These are phyloP conservation scores for Plecotus auritus DNA, from an alignment of 2,113 vertebrate genomes.

Conservation along the genomic window DNA sequence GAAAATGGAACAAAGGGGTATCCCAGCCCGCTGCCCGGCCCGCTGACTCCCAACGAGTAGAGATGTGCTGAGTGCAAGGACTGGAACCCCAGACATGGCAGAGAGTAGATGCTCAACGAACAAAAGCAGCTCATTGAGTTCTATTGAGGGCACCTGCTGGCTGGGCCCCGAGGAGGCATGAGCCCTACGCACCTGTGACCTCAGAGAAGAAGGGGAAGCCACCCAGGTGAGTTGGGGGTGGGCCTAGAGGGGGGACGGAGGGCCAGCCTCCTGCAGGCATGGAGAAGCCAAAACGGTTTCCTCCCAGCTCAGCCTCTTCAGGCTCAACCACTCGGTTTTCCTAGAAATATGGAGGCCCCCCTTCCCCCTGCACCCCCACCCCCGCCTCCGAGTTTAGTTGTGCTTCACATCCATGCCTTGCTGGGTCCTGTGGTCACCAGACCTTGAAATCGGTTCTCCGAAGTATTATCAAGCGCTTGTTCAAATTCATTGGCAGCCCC, in stretches of 20 bases:
- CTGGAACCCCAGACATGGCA: too few species aligned
- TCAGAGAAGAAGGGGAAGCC: too few species aligned
- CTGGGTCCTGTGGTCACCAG: constrained; percentile 50
- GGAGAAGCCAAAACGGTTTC: rapidly evolving
- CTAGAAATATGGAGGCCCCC: rapidly evolving
- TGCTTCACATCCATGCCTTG: not conserved
- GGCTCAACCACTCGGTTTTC: not conserved
- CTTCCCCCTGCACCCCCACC: rapidly evolving
- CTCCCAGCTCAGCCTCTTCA: not conserved
- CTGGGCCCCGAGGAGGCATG: rapidly evolving
- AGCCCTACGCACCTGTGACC: rapidly evolving
- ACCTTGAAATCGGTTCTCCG: constrained; percentile 67
- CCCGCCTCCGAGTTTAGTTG: not conserved
- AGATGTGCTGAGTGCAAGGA: not conserved
- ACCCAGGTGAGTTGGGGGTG: rapidly evolving
- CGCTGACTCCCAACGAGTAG: too few species aligned
- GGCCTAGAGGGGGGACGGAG: rapidly evolving
- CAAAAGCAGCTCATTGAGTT: rapidly evolving
- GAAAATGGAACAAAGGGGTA: not conserved
- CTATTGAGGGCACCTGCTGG: too few species aligned
- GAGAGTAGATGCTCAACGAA: rapidly evolving
- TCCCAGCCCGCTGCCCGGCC: rapidly evolving
- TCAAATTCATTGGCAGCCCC: constrained; percentile 55
- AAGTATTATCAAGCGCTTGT: constrained; percentile 48
- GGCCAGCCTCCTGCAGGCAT: too few species aligned